Conservation (phyloP, 2,888 invertebrate species). For the Synanthedon vespiformis region DNA sequence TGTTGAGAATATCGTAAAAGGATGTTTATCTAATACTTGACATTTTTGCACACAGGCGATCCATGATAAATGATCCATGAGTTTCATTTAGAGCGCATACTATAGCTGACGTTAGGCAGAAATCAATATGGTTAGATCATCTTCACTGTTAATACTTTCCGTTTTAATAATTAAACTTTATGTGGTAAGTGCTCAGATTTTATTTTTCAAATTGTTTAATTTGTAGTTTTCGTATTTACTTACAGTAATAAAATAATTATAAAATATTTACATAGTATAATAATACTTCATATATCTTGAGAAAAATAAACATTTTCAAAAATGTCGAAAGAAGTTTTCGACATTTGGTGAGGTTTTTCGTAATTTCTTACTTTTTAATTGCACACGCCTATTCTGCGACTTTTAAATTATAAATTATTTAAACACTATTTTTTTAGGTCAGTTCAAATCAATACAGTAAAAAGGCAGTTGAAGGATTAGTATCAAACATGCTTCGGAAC, state of each 20-base stretch:
- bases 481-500: slow-evolving; percentile 49
- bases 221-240: no score
- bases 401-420: no score
- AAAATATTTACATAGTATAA: no score
- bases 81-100: neutral
- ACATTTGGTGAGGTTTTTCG: no score
- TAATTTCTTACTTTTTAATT: no score
- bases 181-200: neutral
- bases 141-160: neutral
- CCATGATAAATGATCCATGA: neutral
- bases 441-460: slow-evolving; percentile 22
- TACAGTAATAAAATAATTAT: no score
- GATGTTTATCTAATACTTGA: neutral
- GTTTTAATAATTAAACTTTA: neutral
- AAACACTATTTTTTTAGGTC: slow-evolving; percentile 16
- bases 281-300: no score
- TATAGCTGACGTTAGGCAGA: neutral
- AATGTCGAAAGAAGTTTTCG: no score
- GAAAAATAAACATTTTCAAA: no score
- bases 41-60: neutral
- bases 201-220: no score
- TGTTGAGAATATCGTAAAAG: neutral
- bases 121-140: neutral
- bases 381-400: neutral
- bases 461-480: slow-evolving; percentile 47